Base-by-base conservation (phyloP, 2,797 vertebrate species). In the Gila robusta region DNA sequence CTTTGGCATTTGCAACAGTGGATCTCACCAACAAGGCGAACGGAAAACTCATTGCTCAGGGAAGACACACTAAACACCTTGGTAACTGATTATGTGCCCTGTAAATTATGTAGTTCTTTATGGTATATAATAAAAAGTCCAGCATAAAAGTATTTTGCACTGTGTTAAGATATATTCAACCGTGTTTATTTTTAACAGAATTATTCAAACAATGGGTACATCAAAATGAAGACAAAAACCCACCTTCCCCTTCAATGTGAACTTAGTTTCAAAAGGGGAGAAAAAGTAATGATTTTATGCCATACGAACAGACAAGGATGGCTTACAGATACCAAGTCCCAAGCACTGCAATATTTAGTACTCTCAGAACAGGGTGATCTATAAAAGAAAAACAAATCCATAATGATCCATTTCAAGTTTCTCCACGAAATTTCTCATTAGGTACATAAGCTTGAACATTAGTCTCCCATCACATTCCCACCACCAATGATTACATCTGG, bases 31-130 rank as follows among this genome's bases (percentile, higher is more conserved):
- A 92, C 94, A 99, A 99, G 91, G 91, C 88, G 0, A 97, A 97
- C 0, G 98, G 98, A 83, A 98, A 97, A 92, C 86, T 98, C 82
- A 93, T 99, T 79, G 98, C 98, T 81, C 98, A 99, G 93, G 98
- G 98, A 37, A 95, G 97, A 91, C 98, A 99, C 90, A 99, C 98
- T 1, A 98, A 99, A 91, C 96, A 97, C 93, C 89, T 99, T 5
- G 97, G 97, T 72, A 92, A 88, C 89, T 95, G 92, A 93, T 94
- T 5, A 1, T n/a, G 26, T 66, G 4, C 74, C 41, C 2, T 76
- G 21, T 82, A 44, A 73, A 41, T 71, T 1, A 17, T 85, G 52
- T 28, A 59, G 85, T 90, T 87, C 74, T 49, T 56, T 83, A 88
- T 62, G 86, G 83, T 23, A 86, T 88, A 88, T 86, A 94, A 95